Evolutionary conservation across 2,797 vertebrate species (phyloP).

Genomic region (Acropternis orthonyx): DNA sequence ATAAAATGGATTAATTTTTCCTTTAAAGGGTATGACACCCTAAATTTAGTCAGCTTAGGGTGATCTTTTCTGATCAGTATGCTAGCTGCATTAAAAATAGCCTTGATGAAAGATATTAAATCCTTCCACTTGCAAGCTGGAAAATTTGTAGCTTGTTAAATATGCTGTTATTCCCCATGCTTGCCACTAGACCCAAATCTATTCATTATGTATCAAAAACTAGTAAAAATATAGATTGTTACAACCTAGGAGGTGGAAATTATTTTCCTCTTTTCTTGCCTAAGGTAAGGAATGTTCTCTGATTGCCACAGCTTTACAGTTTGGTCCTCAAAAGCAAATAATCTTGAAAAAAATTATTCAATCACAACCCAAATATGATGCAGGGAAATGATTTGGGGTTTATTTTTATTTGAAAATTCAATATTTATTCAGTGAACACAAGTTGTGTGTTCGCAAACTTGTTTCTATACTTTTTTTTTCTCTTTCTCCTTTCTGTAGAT

Average conservation of each 20-base stretch:
- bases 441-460: background rate
- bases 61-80: background rate
- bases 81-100: background rate
- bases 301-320: background rate
- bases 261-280: background rate
- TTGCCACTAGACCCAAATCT: background rate
- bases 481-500: background rate
- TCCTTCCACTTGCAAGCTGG: background rate
- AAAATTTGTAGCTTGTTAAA: background rate
- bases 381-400: background rate
- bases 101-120: background rate
- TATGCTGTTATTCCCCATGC: background rate
- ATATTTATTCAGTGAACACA: background rate
- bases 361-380: background rate
- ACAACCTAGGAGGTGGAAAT: background rate
- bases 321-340: background rate
- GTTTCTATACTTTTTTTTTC: background rate
- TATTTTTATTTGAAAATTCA: background rate
- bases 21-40: constrained; percentile 4
- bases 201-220: background rate
- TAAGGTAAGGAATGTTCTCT: background rate
- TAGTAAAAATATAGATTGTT: background rate
- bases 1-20: background rate
- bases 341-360: background rate
- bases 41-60: background rate